These are phyloP conservation scores for Meles meles DNA, from an alignment of 2,113 vertebrate genomes.

Conservation along the genomic window DNA sequence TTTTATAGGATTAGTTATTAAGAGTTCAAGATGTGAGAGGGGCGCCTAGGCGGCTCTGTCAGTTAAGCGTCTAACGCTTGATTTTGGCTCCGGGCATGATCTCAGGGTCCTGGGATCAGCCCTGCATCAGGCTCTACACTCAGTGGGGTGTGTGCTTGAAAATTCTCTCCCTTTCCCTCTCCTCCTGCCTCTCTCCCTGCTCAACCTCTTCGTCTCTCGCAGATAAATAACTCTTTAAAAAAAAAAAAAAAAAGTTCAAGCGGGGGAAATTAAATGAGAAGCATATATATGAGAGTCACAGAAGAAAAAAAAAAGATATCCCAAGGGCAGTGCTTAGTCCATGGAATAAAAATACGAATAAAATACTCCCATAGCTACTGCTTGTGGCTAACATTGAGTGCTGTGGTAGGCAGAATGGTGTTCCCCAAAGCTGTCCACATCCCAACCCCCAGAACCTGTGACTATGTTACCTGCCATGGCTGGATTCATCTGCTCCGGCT, in stretches of 20 bases:
- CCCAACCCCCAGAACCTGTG: background rate
- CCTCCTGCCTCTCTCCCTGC: no score
- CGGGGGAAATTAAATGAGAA: background rate
- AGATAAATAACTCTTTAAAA: no score
- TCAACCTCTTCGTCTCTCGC: no score
- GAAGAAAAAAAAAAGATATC: no score
- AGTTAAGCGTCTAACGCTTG: no score
- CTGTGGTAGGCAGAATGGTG: background rate
- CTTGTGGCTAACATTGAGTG: background rate
- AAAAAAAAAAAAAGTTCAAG: background rate
- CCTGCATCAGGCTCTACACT: no score
- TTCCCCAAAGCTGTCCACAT: background rate
- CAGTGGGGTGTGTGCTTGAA: no score
- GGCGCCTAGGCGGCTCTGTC: no score
- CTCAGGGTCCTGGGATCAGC: no score
- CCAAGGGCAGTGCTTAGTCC: background rate
- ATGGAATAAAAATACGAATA: no score
- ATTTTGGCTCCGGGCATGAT: no score
- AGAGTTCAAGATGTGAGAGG: background rate
- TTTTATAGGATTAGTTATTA: background rate
- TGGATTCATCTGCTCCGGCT: rapidly evolving
- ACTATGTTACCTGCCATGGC: rapidly evolving
- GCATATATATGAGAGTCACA: background rate
- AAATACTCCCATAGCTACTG: rapidly evolving
- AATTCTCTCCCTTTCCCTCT: no score